phyloP scores from a whole-genome alignment of 2,888 invertebrate genomes.

The Drosophila kambysellisi region DNA sequence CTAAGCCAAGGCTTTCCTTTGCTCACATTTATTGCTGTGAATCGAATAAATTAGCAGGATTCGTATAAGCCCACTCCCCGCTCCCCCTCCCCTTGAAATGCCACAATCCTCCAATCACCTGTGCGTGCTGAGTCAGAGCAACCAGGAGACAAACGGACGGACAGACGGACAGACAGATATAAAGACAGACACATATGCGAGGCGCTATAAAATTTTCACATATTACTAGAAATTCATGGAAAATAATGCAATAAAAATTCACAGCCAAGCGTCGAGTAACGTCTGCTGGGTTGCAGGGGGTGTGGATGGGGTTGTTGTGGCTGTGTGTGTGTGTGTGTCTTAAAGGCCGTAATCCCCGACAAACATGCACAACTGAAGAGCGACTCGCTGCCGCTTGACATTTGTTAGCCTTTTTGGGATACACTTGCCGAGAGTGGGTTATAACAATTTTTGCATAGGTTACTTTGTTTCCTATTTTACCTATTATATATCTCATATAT shows the following conservation, averaged over 20 bases:
- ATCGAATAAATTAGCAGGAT: constrained; percentile 63
- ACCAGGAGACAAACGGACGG: not conserved
- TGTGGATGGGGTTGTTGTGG: not conserved
- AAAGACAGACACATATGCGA: constrained; percentile 36
- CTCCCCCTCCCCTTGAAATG: constrained; percentile 2
- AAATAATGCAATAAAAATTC: constrained; percentile 84
- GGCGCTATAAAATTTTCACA: constrained; percentile 72
- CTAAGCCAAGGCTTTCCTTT: constrained; percentile 24
- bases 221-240: constrained; percentile 83
- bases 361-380: constrained; percentile 32
- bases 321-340: constrained; percentile 30
- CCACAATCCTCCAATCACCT: constrained; percentile 42
- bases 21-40: constrained; percentile 35
- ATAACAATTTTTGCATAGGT: not conserved
- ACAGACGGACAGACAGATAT: not conserved
- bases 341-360: constrained; percentile 55
- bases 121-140: constrained; percentile 38
- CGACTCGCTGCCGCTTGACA: constrained; percentile 31
- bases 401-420: constrained; percentile 35
- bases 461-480: not conserved
- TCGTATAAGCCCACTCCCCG: not conserved
- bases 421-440: constrained; percentile 17
- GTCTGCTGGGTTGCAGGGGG: constrained; percentile 3
- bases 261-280: constrained; percentile 63
- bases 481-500: no score